Evolutionary conservation across 2,113 vertebrate species (phyloP).

Genomic region (Pachypanchax playfairii): DNA sequence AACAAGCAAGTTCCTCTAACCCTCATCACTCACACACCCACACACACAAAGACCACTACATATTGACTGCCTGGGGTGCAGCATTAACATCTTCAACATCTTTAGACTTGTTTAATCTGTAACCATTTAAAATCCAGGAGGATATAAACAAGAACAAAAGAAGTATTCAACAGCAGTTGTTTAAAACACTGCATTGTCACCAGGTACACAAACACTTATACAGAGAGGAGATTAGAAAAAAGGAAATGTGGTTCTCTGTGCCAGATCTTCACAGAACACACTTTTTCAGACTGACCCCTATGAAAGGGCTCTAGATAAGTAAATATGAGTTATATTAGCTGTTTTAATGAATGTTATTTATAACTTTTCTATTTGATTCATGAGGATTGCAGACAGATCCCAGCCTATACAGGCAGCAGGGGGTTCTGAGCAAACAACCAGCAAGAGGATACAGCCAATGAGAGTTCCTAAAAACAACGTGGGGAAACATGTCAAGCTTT

Average conservation of each 20-base stretch:
- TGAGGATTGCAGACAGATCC: too few relatives aligned
- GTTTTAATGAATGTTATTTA: too few relatives aligned
- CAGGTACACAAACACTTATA: neutral
- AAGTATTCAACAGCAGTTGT: neutral
- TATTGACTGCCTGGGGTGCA: conserved; percentile 6
- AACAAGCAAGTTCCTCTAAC: conserved; percentile 13
- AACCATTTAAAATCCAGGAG: neutral
- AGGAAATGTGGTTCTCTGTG: too few relatives aligned
- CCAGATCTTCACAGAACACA: neutral
- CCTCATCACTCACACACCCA: conserved; percentile 30
- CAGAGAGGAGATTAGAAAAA: neutral
- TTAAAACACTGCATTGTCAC: neutral
- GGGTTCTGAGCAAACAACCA: too few relatives aligned
- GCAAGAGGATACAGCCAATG: too few relatives aligned
- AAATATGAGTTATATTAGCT: too few relatives aligned
- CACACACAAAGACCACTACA: conserved; percentile 1
- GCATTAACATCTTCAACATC: conserved; percentile 6
- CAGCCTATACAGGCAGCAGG: too few relatives aligned
- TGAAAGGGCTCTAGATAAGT: too few relatives aligned
- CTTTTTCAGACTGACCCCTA: too few relatives aligned
- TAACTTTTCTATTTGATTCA: too few relatives aligned
- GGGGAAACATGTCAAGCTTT: too few relatives aligned
- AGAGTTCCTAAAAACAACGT: too few relatives aligned
- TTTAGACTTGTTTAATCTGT: conserved; percentile 14
- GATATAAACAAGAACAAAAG: neutral